These are phyloP conservation scores for Eonycteris spelaea DNA, from an alignment of 2,113 vertebrate species.

Conservation along the genomic window DNA sequence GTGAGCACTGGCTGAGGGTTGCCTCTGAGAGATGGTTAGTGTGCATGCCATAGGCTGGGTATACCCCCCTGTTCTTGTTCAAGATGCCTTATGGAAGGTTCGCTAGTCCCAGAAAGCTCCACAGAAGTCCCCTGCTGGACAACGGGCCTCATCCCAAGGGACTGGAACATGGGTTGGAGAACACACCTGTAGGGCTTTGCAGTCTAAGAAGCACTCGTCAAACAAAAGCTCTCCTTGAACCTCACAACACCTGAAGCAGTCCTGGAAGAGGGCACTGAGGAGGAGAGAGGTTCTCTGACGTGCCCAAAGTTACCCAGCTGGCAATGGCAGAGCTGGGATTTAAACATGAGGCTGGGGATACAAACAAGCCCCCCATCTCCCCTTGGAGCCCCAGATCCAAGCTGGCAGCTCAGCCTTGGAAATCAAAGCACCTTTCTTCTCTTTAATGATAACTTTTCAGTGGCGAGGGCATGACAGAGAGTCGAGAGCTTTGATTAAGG, in stretches of 20 bases:
- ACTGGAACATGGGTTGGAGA: not conserved
- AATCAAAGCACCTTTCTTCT: not conserved
- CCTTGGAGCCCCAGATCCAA: not conserved
- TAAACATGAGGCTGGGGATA: not conserved
- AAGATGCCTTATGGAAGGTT: not conserved
- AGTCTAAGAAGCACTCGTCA: not conserved
- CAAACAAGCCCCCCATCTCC: not conserved
- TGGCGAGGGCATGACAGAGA: not conserved
- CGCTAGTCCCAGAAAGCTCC: not conserved
- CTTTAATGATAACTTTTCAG: slow-evolving; percentile 39
- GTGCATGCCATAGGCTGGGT: not conserved
- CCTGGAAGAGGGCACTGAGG: not conserved
- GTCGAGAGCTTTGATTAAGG: slow-evolving; percentile 69
- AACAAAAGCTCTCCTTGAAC: not conserved
- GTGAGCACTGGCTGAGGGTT: not conserved
- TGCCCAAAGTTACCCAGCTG: not conserved
- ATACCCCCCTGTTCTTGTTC: not conserved
- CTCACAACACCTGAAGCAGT: fast-evolving
- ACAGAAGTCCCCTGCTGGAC: not conserved
- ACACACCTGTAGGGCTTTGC: not conserved
- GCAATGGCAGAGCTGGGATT: not conserved
- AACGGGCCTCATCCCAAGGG: not conserved
- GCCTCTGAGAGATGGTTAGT: not conserved
- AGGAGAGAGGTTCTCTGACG: not conserved
- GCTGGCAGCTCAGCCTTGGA: not conserved